Percentiles rank a stretch among this genome's conserved stretches.
Evolutionary conservation across 2,888 invertebrate species (phyloP).

Genomic region (Alsophila aescularia): DNA sequence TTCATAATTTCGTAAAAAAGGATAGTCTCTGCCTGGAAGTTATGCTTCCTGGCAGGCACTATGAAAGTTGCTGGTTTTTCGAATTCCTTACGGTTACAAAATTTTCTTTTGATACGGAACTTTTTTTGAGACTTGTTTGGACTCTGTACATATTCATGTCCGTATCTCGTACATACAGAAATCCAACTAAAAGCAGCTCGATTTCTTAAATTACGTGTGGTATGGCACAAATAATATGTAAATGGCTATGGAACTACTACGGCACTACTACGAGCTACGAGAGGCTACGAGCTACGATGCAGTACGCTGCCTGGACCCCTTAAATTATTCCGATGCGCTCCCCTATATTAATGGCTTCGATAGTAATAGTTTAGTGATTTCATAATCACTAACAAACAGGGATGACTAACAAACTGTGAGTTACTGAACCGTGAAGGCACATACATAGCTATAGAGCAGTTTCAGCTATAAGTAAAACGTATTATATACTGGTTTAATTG

Average conservation of each 20-base stretch:
- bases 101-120: no score
- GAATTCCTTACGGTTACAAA: no score
- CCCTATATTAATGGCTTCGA: slow-evolving; percentile 58
- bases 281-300: slow-evolving; percentile 19
- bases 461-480: no score
- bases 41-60: no score
- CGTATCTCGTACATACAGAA: no score
- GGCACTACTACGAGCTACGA: slow-evolving; percentile 19
- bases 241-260: slow-evolving; percentile 40
- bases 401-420: slow-evolving; percentile 42
- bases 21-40: no score
- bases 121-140: no score
- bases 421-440: slow-evolving; percentile 8
- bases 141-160: no score
- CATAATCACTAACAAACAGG: slow-evolving; percentile 55
- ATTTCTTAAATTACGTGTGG: background rate
- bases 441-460: no score
- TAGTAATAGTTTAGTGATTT: slow-evolving; percentile 56
- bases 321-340: slow-evolving; percentile 59
- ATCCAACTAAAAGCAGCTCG: background rate
- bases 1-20: no score
- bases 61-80: no score
- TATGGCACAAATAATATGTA: slow-evolving; percentile 42
- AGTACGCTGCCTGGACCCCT: slow-evolving; percentile 49
- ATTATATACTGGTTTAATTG: no score